Evolutionary conservation across 2,797 vertebrate genomes (phyloP), one percentile per base, ranked within the genome.

Genomic region (Cercopithecus neglectus): DNA sequence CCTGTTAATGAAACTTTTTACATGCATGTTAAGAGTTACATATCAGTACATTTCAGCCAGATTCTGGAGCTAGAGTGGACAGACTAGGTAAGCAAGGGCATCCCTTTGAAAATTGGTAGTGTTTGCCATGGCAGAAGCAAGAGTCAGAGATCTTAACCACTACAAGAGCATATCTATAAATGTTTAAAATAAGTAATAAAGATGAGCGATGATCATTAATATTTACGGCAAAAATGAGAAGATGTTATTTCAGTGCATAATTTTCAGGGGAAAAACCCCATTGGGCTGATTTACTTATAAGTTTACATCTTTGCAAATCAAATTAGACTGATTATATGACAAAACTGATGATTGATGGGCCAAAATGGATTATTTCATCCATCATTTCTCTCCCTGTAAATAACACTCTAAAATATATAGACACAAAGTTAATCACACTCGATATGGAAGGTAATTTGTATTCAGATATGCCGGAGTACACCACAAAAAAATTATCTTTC

Each of bases 311-410:
- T 84, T 95, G 48, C 57, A 80, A 95, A 80, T 84, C 74, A 93
- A 81, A 96, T 95, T 95, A 96, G 85, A 88, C 72, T 83, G 89
- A 85, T 89, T 48, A 53, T 22, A 93, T 95, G 74, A 79, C 26
- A 57, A 84, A 17, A 39, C 3, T n/a, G 75, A 85, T 87, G 57
- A 95, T 91, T 97, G 79, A 84, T 92, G 61, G 44, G 67, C 70
- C n/a, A 88, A 93, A 96, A 80, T n/a, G 33, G 30, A 46, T 74
- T 88, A 92, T 85, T 96, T 48, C 59, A 96, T 88, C 46, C 64
- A 81, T 95, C 87, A 88, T 70, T 87, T 90, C 64, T 89, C 36
- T 46, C 46, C 36, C 6, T 21, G 53, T 90, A 97, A 97, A 97
- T 87, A 95, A 55, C 55, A 78, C 39, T 78, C 14, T 83, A 74